Conservation (phyloP, 2,888 invertebrate species). For the Drosophila mulleri region DNA sequence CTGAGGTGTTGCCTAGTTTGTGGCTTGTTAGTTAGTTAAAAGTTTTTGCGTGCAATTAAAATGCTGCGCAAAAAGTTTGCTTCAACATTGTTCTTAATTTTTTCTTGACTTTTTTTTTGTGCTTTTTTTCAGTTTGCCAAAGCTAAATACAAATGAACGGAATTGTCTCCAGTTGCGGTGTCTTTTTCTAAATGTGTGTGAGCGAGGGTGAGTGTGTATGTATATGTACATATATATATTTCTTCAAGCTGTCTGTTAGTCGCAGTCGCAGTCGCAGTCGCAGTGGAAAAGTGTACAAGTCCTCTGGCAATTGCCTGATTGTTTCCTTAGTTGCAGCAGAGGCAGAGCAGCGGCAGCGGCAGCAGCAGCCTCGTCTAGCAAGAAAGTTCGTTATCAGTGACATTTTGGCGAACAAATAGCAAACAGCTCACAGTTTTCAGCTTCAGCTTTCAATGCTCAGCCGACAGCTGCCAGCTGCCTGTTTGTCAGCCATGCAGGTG, state of each 20-base stretch:
- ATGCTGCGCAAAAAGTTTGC: constrained; percentile 79
- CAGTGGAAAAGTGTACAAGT: constrained; percentile 59
- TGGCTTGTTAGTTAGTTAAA: constrained; percentile 80
- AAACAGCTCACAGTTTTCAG: constrained; percentile 42
- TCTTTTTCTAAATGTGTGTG: constrained; percentile 7
- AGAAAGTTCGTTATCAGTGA: constrained; percentile 76
- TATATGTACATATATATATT: constrained; percentile 1
- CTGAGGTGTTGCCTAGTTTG: constrained; percentile 78
- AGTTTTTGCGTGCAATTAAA: constrained; percentile 80
- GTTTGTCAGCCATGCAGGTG: constrained; percentile 45
- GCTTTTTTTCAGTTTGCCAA: constrained; percentile 57
- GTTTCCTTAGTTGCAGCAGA: constrained; percentile 71
- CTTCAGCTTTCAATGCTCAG: constrained; percentile 8
- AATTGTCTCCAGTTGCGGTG: constrained; percentile 60
- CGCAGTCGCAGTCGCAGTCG: constrained; percentile 24
- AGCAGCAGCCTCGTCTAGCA: constrained; percentile 59
- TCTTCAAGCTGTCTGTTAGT: constrained; percentile 13
- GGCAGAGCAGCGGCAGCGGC: constrained; percentile 9
- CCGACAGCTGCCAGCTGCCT: constrained; percentile 14
- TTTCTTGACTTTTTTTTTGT: constrained; percentile 44
- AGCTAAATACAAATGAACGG: constrained; percentile 76
- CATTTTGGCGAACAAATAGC: constrained; percentile 68
- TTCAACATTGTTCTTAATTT: constrained; percentile 75
- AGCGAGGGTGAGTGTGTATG: constrained; percentile 2
- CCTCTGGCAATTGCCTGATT: constrained; percentile 78